Percentiles rank a stretch among this genome's conserved stretches.
These are phyloP conservation scores for Holothuria scabra DNA, from an alignment of 53 echinoderm and acorn worm genomes.

Conservation along the genomic window DNA sequence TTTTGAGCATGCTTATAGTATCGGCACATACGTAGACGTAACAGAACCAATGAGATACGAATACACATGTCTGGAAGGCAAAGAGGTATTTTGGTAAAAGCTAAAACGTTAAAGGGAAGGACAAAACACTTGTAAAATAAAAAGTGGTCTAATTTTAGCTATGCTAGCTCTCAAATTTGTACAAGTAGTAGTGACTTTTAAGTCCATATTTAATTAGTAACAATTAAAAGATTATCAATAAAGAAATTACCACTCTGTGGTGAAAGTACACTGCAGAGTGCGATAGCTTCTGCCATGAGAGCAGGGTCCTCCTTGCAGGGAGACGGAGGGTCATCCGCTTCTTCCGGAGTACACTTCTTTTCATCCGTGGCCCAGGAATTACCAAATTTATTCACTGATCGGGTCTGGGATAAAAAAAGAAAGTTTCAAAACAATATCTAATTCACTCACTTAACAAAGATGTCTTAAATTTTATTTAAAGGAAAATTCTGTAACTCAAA, in stretches of 20 bases:
- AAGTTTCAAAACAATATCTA: background rate
- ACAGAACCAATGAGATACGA: no score
- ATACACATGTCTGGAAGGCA: no score
- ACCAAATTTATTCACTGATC: conserved; percentile 54
- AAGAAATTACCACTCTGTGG: conserved; percentile 6
- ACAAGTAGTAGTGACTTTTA: background rate
- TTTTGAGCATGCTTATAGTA: no score
- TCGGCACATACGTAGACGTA: no score
- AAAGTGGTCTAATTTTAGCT: background rate
- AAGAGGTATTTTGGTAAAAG: no score
- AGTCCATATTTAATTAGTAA: no score
- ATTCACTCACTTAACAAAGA: no score
- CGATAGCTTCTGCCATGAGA: conserved; percentile 18
- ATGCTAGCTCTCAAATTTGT: background rate
- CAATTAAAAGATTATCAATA: no score
- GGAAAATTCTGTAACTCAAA: no score
- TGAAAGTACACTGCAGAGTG: conserved; percentile 1
- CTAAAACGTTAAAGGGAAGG: no score
- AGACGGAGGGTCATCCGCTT: background rate
- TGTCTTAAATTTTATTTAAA: no score
- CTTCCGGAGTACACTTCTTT: conserved; percentile 52
- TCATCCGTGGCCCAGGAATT: conserved; percentile 63
- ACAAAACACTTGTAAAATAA: background rate
- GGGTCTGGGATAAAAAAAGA: conserved; percentile 34
- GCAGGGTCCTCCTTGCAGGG: conserved; percentile 29